Evolutionary conservation across 2,113 vertebrate species (phyloP), one percentile per base, ranked within the genome.

Genomic region (Origma solitaria): DNA sequence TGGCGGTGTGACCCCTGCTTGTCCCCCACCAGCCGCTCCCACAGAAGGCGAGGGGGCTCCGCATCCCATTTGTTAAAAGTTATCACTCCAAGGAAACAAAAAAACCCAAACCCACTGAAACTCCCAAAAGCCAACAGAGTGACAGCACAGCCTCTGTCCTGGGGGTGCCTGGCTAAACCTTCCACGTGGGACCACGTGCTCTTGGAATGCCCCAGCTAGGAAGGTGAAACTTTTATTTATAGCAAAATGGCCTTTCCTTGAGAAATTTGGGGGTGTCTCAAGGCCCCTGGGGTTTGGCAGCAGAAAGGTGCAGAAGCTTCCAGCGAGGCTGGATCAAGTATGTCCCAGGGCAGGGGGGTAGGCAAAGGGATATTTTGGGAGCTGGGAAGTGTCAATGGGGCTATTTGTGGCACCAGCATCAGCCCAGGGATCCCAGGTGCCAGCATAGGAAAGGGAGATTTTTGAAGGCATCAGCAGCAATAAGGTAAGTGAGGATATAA

Each of bases 171-270:
- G 13, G 37, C 19, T 65, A 51, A 47, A 18, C 30, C 3, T 22
- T n/a, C 44, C 3, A 0, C 0, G 24, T 3, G 9, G 40, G 19
- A 54, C 38, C 23, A 25, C 1, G 1, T 30, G 44, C 4, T 22
- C 33, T 66, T 2, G 1, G 21, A 58, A 33, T 0, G 0, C 35
- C 37, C 11, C 50, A 37, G n/a, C 13, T 35, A 3, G 0, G 17
- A 40, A 81, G 77, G 58, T 54, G 78, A 62, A 75, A 27, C 35
- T 40, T 49, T 81, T 91, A 90, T 91, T 95, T 75, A 57, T 62
- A 90, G 81, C 42, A 45, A 82, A 82, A 76, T 13, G 40, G 70
- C 85, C 66, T 89, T 81, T 69, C 37, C 5, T 0, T 25, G 75
- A 73, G 50, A 56, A 72, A 69, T 56, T 0, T 24, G 19, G 44